Evolutionary conservation across 2,888 invertebrate species (phyloP), one percentile per base, ranked within the genome.

Genomic region (Smittia sp.): DNA sequence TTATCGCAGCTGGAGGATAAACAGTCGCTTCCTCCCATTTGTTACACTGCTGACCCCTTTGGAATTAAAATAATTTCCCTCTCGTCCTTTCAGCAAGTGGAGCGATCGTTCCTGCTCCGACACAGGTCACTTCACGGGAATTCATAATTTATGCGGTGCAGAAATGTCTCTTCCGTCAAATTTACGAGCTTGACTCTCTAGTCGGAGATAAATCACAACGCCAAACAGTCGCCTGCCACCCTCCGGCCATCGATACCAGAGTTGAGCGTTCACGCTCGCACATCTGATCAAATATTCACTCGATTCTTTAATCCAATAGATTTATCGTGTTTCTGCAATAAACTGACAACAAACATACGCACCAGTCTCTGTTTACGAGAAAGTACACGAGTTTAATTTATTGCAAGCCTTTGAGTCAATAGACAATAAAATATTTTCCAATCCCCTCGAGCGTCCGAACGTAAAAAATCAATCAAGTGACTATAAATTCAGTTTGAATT

Each of bases 401-500:
- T 63, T 25, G 63, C 63, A 25, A n/a, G 18, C n/a, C 25, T 63
- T n/a, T 13, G 27, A 63, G 63, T 24, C 63, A 20, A 58, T 15
- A 46, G 46, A 27, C 63, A 63, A 63, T 63, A 63, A 27, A 27
- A 27, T 63, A 63, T 25, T 63, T 27, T 63, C n/a, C 25, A 25
- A 25, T 6, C 6, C 58, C 27, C 3, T 63, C 63, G 20, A 27
- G 25, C 63, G 63, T 13, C 20, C 13, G n/a, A 22, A 13, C n/a
- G 22, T 63, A 27, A 54, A 72, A 72, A 72, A 58, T 72, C 58
- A 72, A 72, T 72, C 70, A 72, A 72, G 58, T 3, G 7, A 18
- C 58, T 32, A 72, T 72, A 72, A 72, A 72, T 72, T 72, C 58
- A 72, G 38, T 58, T 63, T 72, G 58, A 38, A 72, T 24, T 52